Base-by-base conservation (phyloP, 1,140 invertebrate genomes). In the Manduca sexta region DNA sequence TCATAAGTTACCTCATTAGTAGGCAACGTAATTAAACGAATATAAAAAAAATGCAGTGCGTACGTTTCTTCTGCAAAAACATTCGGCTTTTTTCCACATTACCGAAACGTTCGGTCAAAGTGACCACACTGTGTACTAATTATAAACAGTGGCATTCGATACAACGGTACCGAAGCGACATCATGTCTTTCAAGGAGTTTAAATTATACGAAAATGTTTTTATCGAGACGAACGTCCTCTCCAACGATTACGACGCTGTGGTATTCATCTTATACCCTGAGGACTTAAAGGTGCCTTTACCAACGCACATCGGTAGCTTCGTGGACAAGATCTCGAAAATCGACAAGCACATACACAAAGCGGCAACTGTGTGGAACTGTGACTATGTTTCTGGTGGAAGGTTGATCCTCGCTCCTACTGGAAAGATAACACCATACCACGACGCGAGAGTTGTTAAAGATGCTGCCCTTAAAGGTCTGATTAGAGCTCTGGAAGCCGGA, bases 391-490 rank as follows among this genome's bases (percentile, higher is more conserved):
- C 91, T 11, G 88, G 89, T 8, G 88, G 88, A 40, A 84, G 91
- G 48, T 66, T 95, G 39, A 89, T 97, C 30, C 90, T 91, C 63
- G 89, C 93, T 17, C 92, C 94, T 0, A 95, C 93, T 33, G 93
- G 93, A n/a, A 88, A 90, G 12, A 84, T 95, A 7, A 91, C 93
- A 46, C 86, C 89, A 7, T 95, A 94, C 73, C 92, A 96, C 84
- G 95, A 97, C 81, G 92, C 95, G 2, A 71, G 58, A 26, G 71
- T 84, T 0, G 49, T 85, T 0, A 74, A 60, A 45, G 79, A 84
- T 30, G 84, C 86, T 0, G 86, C 85, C 0, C 70, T 59, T 29
- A 88, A 84, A 61, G 88, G 90, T 69, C 61, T 84, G 89, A 37
- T 76, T 4, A 64, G 86, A 57, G 88, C 87, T 0, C 17, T 88